Evolutionary conservation across 2,888 invertebrate species (phyloP).

Genomic region (Oegoconia quadripuncta): DNA sequence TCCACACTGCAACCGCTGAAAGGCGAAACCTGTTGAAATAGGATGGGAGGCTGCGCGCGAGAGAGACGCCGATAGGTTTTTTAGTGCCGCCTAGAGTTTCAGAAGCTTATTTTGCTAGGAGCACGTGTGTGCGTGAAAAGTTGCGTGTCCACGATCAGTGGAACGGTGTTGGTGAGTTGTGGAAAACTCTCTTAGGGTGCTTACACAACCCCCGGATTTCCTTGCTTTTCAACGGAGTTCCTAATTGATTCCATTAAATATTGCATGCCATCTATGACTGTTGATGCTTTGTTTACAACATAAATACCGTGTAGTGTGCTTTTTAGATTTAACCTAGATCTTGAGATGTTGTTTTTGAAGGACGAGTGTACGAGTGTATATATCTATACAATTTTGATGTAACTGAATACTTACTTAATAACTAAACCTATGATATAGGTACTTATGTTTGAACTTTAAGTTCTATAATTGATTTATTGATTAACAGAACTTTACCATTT

Average conservation of each 20-base stretch:
- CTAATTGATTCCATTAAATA: slow-evolving; percentile 48
- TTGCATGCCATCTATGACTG: slow-evolving; percentile 23
- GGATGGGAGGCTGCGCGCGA: slow-evolving; percentile 62
- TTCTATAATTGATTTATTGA: no score
- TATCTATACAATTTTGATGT: no score
- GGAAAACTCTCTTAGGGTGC: slow-evolving; percentile 74
- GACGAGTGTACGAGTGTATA: no score
- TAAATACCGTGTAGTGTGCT: slow-evolving; percentile 1
- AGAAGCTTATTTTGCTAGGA: slow-evolving; percentile 67
- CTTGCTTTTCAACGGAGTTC: slow-evolving; percentile 44
- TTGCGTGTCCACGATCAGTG: slow-evolving; percentile 62
- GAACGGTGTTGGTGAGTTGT: slow-evolving; percentile 73
- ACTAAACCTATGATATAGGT: no score
- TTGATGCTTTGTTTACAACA: slow-evolving; percentile 7
- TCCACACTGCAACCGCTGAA: slow-evolving; percentile 70
- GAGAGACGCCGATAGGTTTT: slow-evolving; percentile 39
- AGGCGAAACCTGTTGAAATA: slow-evolving; percentile 79
- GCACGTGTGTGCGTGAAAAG: slow-evolving; percentile 69
- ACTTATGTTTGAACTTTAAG: no score
- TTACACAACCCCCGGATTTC: slow-evolving; percentile 64
- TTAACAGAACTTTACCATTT: no score
- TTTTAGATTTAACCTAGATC: neutral
- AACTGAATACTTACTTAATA: no score
- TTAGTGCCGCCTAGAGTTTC: slow-evolving; percentile 48
- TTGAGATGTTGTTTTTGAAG: neutral